These are phyloP conservation scores for Melieria crassipennis DNA, from an alignment of 2,888 invertebrate species.

Conservation along the genomic window DNA sequence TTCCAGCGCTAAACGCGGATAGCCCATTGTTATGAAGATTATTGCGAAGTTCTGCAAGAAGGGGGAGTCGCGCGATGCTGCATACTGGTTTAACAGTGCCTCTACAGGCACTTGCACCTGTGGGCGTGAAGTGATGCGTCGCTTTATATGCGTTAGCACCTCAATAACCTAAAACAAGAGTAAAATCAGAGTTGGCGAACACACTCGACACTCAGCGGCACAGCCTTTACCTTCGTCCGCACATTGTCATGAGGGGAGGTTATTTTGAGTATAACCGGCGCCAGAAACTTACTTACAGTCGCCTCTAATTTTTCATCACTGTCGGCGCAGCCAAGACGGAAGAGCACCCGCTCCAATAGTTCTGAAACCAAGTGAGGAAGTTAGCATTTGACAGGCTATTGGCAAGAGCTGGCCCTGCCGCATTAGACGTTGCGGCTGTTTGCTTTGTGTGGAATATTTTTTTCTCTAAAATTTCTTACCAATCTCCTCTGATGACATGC, in stretches of 20 bases:
- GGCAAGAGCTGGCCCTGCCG: background rate
- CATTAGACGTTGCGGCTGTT: background rate
- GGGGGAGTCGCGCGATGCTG: slow-evolving; percentile 75
- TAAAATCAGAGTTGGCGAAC: background rate
- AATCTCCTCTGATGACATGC: slow-evolving; percentile 65
- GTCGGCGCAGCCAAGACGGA: slow-evolving; percentile 88
- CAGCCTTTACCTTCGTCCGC: slow-evolving; percentile 69
- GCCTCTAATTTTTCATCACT: slow-evolving; percentile 88
- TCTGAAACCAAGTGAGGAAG: slow-evolving; percentile 67
- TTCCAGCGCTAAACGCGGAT: slow-evolving; percentile 79
- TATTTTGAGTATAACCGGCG: slow-evolving; percentile 90
- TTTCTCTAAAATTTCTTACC: slow-evolving; percentile 50
- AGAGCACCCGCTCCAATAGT: slow-evolving; percentile 87
- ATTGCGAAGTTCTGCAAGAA: slow-evolving; percentile 87
- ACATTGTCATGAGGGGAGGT: slow-evolving; percentile 89
- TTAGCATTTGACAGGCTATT: background rate
- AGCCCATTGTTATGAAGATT: slow-evolving; percentile 93
- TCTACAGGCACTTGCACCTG: slow-evolving; percentile 88
- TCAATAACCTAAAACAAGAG: slow-evolving; percentile 81
- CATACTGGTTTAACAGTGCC: slow-evolving; percentile 81
- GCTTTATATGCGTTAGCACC: slow-evolving; percentile 89
- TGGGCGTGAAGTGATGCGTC: slow-evolving; percentile 84
- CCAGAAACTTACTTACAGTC: slow-evolving; percentile 80
- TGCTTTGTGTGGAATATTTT: background rate
- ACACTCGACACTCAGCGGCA: slow-evolving; percentile 42